Evolutionary conservation across 2,113 vertebrate genomes (phyloP).

Genomic region (Sarotherodon lohbergeri): DNA sequence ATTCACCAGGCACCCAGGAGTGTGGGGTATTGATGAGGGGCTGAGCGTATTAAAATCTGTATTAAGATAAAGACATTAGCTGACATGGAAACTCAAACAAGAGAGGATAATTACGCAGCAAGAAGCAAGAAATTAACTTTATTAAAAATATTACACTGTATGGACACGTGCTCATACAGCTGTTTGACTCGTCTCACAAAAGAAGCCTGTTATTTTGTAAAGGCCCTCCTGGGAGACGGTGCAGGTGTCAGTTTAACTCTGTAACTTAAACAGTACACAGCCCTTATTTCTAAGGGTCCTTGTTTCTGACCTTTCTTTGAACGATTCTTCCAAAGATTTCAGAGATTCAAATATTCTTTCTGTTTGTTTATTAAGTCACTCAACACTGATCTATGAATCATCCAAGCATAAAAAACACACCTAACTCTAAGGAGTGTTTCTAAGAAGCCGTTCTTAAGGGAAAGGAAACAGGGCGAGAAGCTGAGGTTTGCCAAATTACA

Average conservation of each 20-base stretch:
- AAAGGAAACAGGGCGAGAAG: background rate
- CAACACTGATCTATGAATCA: background rate
- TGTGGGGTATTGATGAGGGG: conserved; percentile 1
- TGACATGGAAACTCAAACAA: conserved; percentile 13
- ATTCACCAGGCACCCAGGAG: conserved; percentile 13
- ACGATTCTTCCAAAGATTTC: background rate
- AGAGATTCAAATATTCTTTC: background rate
- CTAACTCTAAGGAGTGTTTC: background rate
- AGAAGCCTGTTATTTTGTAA: background rate
- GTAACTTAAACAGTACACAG: background rate
- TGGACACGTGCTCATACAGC: background rate
- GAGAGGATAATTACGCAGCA: conserved; percentile 12
- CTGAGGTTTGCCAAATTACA: background rate
- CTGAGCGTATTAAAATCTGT: conserved; percentile 1
- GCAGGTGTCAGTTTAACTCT: background rate
- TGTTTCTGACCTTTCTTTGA: no score
- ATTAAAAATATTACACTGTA: background rate
- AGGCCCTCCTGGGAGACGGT: background rate
- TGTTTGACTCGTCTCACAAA: background rate
- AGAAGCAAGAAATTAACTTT: conserved; percentile 11
- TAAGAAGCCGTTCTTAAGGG: background rate
- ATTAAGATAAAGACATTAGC: conserved; percentile 38
- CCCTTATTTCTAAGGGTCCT: background rate
- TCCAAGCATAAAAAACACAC: background rate
- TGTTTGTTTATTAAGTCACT: background rate